Evolutionary conservation across 2,113 vertebrate species (phyloP).

Genomic region (Siphamia tubifer): DNA sequence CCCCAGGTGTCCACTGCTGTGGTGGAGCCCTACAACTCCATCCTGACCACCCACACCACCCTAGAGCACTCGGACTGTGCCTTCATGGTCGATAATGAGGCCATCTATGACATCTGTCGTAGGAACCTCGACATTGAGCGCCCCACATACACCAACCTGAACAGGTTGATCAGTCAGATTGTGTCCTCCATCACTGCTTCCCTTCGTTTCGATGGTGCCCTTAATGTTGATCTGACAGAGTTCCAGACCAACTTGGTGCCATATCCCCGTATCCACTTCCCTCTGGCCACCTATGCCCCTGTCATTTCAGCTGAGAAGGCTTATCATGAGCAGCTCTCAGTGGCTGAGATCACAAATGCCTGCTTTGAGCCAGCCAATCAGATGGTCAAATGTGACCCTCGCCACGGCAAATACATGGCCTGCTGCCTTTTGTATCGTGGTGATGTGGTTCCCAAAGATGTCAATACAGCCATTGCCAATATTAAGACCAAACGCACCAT

Average conservation of each 20-base stretch:
- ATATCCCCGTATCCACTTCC: conserved; percentile 65
- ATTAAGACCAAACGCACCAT: conserved; percentile 83
- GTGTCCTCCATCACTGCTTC: conserved; percentile 85
- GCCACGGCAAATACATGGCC: conserved; percentile 83
- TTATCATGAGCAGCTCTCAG: conserved; percentile 78
- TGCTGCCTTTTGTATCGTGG: conserved; percentile 83
- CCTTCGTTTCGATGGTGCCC: conserved; percentile 86
- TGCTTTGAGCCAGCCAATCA: conserved; percentile 83
- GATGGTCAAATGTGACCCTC: conserved; percentile 82
- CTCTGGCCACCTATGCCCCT: conserved; percentile 74
- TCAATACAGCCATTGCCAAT: conserved; percentile 81
- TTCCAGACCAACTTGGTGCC: conserved; percentile 82
- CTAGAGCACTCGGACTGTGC: conserved; percentile 87
- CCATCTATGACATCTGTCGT: conserved; percentile 86
- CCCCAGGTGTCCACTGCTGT: conserved; percentile 77
- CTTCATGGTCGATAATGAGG: conserved; percentile 87
- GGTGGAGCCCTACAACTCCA: conserved; percentile 85
- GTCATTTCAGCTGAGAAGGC: conserved; percentile 83
- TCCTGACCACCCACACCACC: conserved; percentile 86
- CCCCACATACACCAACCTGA: conserved; percentile 76
- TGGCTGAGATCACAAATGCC: conserved; percentile 79
- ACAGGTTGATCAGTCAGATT: conserved; percentile 78
- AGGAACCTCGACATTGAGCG: conserved; percentile 84
- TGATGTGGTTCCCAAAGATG: conserved; percentile 84
- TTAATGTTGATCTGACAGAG: conserved; percentile 89